Base-by-base conservation (phyloP, 2,888 invertebrate genomes). In the Scotopteryx bipunctaria region DNA sequence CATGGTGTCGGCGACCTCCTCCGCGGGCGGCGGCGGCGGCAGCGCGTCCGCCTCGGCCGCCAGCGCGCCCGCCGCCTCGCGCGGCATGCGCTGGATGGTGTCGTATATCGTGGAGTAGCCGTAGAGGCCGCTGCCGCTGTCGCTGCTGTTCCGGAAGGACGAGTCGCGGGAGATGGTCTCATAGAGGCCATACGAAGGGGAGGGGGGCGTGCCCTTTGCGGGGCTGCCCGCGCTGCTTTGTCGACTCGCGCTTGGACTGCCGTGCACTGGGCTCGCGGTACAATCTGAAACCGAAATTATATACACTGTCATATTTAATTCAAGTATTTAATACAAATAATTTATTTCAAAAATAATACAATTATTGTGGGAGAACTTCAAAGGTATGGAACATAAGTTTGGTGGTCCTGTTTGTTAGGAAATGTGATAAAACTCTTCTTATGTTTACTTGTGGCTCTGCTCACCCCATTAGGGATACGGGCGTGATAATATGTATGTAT, bases 11-110 rank as follows among this genome's bases (percentile, higher is more conserved):
- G 77, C 74, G 0, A 74, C 58, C 23, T 81, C 81, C 21, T 94
- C 94, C 1, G 92, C 92, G 0, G 95, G 95, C 1, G 95, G 95
- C 0, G 95, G 95, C 11, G 94, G 84, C 1, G 94, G 93, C 6
- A 92, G 78, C 5, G 91, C 91, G 43, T 92, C 91, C 0, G 64
- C 57, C 5, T 15, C 75, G 58, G 44, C 85, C 79, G 49, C 81
- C 76, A n/a, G n/a, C n/a, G n/a, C n/a, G n/a, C n/a, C n/a, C 59
- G 44, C 85, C 79, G 49, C 81, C 76, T 40, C 51, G 94, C 95
- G 80, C 1, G 94, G 93, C 4, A 92, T 69, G 43, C 71, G 69
- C 57, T 78, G 79, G 0, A 78, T 67, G 52, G 78, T 83, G 56
- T 92, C 92, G 37, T 91, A 91, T 59, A 92, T 91, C 5, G 86